phyloP scores from a whole-genome alignment of 2,113 vertebrate genomes.

The Prionailurus viverrinus region DNA sequence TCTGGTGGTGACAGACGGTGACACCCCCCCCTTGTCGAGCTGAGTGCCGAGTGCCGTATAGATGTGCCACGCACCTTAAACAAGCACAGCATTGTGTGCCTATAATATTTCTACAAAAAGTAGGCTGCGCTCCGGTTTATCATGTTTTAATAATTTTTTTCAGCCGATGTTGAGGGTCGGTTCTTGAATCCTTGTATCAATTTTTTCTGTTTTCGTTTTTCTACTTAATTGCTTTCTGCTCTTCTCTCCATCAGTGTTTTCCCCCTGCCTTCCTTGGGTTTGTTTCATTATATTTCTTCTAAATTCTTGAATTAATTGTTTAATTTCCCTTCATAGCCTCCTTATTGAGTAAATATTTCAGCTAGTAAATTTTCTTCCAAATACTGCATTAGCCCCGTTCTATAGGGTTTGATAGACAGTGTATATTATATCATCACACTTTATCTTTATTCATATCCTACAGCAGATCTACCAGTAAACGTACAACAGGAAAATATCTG shows the following conservation, averaged over 20 bases:
- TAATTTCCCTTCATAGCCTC: not conserved
- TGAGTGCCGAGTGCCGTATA: not conserved
- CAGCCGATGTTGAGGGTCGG: not conserved
- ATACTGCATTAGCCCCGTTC: not conserved
- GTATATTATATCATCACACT: not conserved
- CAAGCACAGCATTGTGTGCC: not conserved
- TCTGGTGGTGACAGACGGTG: no score
- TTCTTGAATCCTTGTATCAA: not conserved
- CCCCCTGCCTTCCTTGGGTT: not conserved
- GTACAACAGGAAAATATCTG: not conserved
- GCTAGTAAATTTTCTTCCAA: not conserved
- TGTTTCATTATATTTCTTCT: not conserved
- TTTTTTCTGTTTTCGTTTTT: not conserved
- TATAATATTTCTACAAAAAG: not conserved
- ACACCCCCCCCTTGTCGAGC: no score
- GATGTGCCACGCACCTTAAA: accelerated
- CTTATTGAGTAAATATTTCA: not conserved
- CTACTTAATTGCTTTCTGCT: not conserved
- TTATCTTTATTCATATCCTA: not conserved
- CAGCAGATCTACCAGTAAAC: not conserved
- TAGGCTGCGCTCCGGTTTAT: not conserved
- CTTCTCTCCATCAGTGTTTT: not conserved
- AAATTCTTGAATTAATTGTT: not conserved
- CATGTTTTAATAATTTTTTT: not conserved
- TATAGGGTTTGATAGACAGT: not conserved